Conservation (phyloP, 2,797 vertebrate genomes). For the Hydrophis major region DNA sequence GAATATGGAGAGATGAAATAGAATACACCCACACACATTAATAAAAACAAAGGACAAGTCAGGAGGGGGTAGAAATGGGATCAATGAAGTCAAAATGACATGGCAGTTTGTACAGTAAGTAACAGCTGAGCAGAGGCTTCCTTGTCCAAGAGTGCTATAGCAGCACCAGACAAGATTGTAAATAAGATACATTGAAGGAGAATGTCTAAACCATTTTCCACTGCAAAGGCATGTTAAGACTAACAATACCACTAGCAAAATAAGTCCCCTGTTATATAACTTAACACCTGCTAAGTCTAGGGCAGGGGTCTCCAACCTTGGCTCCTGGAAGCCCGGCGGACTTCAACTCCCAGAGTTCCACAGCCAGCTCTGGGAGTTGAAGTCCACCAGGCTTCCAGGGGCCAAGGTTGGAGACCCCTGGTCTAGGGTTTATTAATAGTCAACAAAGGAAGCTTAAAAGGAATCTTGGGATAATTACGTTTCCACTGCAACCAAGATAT, state of each 20-base stretch:
- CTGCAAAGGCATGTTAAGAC: background rate
- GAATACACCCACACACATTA: background rate
- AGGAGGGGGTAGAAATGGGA: background rate
- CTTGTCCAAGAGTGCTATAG: background rate
- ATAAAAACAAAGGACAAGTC: background rate
- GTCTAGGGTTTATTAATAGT: background rate
- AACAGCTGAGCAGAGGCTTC: slow-evolving; percentile 5
- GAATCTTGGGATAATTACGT: background rate
- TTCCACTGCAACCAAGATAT: background rate
- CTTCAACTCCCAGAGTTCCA: too few species aligned
- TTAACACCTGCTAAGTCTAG: background rate
- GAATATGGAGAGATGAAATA: background rate
- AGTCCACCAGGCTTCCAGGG: too few species aligned
- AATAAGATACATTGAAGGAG: background rate
- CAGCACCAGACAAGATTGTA: background rate
- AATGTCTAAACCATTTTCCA: background rate
- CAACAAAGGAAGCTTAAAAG: background rate
- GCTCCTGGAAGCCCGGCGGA: too few species aligned
- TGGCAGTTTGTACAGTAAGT: slow-evolving; percentile 12
- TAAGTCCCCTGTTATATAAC: background rate
- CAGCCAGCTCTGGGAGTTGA: too few species aligned
- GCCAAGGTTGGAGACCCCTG: too few species aligned
- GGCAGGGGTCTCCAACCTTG: too few species aligned
- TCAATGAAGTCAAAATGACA: slow-evolving; percentile 1
- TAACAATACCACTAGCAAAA: background rate